Evolutionary conservation across 23 tunicate species (phyloP), one percentile per base, ranked within the genome.

Genomic region (Aplidium turbinatum): DNA sequence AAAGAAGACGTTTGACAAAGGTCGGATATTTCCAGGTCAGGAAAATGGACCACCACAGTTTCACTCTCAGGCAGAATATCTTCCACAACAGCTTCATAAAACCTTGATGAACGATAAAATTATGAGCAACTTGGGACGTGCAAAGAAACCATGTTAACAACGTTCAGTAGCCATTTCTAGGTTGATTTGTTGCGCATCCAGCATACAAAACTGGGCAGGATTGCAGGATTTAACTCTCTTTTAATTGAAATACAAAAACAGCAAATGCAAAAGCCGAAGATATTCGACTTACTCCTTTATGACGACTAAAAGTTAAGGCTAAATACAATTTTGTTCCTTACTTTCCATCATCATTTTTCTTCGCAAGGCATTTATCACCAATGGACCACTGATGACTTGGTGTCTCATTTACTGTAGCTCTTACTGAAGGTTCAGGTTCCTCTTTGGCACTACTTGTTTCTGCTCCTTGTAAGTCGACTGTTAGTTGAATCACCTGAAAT

Each of bases 21-120:
- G 42, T 82, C 94, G 4, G 90, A 56, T 63, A 70, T 68, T 47
- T 68, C 75, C 40, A 63, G 35, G 25, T 82, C 82, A 58, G 57
- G 40, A 63, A 94, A 94, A 20, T 56, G 31, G 13, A 94, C 99
- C 1, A 75, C 89, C 29, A 87, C 95, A 28, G 90, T 82, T 78
- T 85, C 99, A 42, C 94, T 82, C 45, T 94, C 89, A 28, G 94
- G 85, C 9, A 86, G 68, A 29, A 94, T 82, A 26, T 94, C 94
- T 35, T 94, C 86, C 2, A 94, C 67, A 52, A 82, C 45, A 23
- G 97, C 99, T 72, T 87, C 87, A 67, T 87, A 80, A 63, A 76
- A 78, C 54, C 87, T 87, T 35, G 29, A 38, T 6, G 58, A 4
- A 29, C 25, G 11, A 42, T 42, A 42, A 42, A 16, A 16, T 42